Evolutionary conservation across 2,113 vertebrate species (phyloP).

Genomic region (Phasianus colchicus): DNA sequence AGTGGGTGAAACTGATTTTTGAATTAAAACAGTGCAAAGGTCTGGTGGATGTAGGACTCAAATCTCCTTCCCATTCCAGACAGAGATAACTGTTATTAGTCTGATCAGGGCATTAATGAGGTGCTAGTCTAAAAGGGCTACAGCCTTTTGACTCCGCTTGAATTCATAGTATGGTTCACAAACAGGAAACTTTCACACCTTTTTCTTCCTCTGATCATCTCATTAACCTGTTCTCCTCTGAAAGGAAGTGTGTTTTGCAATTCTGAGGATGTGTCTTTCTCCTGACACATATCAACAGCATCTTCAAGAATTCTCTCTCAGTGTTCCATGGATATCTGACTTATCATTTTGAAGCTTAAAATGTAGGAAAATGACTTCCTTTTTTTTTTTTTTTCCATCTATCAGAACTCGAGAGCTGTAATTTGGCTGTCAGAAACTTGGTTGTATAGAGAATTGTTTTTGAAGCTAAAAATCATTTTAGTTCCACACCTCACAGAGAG

Average conservation of each 20-base stretch:
- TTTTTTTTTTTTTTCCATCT: conserved; percentile 17
- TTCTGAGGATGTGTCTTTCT: background rate
- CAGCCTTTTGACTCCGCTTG: background rate
- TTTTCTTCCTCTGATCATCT: background rate
- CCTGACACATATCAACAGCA: background rate
- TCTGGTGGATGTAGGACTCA: background rate
- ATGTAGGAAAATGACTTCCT: background rate
- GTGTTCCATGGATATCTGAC: background rate
- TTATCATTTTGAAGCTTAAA: background rate
- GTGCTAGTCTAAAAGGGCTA: background rate
- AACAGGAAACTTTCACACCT: background rate
- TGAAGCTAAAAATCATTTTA: background rate
- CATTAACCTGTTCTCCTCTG: background rate
- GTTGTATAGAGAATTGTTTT: background rate
- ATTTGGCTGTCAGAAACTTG: background rate
- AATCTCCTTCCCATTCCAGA: background rate
- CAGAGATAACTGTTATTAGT: background rate
- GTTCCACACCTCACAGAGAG: background rate
- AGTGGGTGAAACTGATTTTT: background rate
- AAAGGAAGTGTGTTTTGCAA: background rate
- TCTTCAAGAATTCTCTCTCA: background rate
- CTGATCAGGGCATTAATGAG: background rate
- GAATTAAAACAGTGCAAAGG: background rate
- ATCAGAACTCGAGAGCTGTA: background rate
- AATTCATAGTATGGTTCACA: background rate